These are phyloP conservation scores for Radopholus similis DNA, from an alignment of 1,140 invertebrate species.

Conservation along the genomic window DNA sequence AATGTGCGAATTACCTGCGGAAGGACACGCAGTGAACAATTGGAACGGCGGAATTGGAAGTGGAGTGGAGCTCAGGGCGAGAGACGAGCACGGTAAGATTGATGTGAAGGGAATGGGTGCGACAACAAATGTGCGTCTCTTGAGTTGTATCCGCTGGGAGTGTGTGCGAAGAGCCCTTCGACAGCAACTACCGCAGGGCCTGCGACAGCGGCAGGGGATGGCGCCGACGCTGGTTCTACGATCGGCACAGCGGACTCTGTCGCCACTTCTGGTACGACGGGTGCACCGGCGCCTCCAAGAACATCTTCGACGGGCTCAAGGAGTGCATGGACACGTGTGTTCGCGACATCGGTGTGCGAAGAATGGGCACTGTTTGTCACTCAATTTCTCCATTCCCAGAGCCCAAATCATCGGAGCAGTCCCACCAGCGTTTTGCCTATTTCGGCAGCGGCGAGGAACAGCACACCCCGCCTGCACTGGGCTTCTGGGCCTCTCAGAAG, in stretches of 20 bases:
- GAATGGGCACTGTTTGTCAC: not conserved
- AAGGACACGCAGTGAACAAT: not conserved
- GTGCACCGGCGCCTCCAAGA: constrained; percentile 46
- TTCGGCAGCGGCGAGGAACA: not conserved
- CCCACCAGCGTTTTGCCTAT: constrained; percentile 3
- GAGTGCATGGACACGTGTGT: constrained; percentile 42
- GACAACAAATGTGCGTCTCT: too few species aligned
- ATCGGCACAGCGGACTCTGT: constrained; percentile 48
- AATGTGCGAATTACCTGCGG: constrained; percentile 5
- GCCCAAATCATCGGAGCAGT: not conserved
- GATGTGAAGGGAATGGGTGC: too few species aligned
- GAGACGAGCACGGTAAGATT: too few species aligned
- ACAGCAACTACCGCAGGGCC: constrained; percentile 42
- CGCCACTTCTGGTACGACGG: constrained; percentile 46
- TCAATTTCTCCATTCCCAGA: not conserved
- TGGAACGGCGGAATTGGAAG: not conserved
- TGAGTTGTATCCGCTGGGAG: not conserved
- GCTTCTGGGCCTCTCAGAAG: constrained; percentile 2
- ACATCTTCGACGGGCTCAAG: constrained; percentile 46
- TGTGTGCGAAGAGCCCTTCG: constrained; percentile 47
- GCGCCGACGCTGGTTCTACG: constrained; percentile 44
- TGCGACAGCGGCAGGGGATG: constrained; percentile 42
- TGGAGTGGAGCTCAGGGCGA: too few species aligned
- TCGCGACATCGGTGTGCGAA: not conserved
- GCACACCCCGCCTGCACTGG: not conserved